Base-by-base conservation (phyloP, 2,113 vertebrate species). In the Ia io region DNA sequence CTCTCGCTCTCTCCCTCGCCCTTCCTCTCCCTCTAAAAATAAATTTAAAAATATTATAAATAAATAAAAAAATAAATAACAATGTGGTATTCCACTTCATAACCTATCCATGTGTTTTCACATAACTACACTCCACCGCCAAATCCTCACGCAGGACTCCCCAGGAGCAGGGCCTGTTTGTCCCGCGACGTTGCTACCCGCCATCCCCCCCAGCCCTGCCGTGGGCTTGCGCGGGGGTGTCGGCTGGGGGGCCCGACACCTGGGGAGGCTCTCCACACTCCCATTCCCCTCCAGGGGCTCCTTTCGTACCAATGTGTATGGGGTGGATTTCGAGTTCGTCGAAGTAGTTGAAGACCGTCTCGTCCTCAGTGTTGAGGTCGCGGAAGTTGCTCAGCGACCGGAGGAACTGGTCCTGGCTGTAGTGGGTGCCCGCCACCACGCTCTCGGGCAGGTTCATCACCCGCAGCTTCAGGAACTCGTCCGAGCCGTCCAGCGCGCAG, bases 391-490 rank as follows among this genome's bases (percentile, higher is more conserved):
- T 97, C 65, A 99, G 98, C 3, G 87, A 67, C 0, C 71, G 98
- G 23, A 98, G 98, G 94, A 99, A 99, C n/a, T 63, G 89, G 13
- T 99, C 98, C 79, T 99, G 98, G 44, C 98, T 96, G 40, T 99
- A 99, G 94, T 98, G 98, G 23, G 98, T 99, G 56, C 98, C 98
- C 35, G 98, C 97, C 73, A 99, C 98, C 0, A 98, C 0, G 1
- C 67, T 98, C 97, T 99, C 99, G 0, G 99, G 98, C 6, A 99
- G 98, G 90, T 99, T 99, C 80, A 99, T 98, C 97, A 99, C 98
- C 9, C 99, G 98, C 9, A 99, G 98, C 97, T 98, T 99, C 95
- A 99, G 98, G 93, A 99, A 99, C 53, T 97, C 97, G 42, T 99
- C 99, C 0, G 99, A 97, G 12, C 99, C 99, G 0, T 98, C 98